These are phyloP conservation scores for Corythornis vintsioides DNA, from an alignment of 2,113 vertebrate species.

Conservation along the genomic window DNA sequence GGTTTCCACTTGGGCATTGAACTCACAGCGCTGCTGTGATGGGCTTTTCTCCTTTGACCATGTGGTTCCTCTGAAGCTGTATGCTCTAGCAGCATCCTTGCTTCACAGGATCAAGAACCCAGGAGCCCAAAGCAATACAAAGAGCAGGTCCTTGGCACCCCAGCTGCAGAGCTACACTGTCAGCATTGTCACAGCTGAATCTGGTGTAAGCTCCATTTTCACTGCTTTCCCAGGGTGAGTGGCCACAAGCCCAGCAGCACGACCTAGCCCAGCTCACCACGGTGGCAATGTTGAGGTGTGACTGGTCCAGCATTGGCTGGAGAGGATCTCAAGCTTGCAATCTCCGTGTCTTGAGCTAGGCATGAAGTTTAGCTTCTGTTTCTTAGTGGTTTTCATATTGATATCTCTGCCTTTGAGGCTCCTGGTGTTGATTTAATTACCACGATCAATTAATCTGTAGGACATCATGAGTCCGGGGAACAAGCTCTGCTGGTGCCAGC, in stretches of 20 bases:
- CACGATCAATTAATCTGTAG: not conserved
- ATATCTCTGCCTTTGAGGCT: not conserved
- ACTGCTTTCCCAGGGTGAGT: not conserved
- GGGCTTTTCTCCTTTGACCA: not conserved
- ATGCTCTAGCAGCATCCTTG: not conserved
- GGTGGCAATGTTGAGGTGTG: not conserved
- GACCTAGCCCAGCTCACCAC: rapidly evolving
- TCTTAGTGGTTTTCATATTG: not conserved
- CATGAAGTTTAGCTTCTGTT: not conserved
- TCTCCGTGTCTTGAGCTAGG: not conserved
- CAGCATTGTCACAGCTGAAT: not conserved
- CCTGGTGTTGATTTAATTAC: not conserved
- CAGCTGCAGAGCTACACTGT: not conserved
- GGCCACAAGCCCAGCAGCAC: not conserved
- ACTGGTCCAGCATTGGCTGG: not conserved
- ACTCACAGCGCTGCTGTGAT: not conserved
- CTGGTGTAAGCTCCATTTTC: not conserved
- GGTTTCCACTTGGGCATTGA: not conserved
- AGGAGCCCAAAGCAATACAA: not conserved
- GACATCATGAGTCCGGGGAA: not conserved
- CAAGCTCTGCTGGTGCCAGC: not conserved
- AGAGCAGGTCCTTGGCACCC: not conserved
- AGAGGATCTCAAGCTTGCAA: not conserved
- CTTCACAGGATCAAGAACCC: not conserved
- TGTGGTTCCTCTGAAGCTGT: not conserved